Evolutionary conservation across 2,113 vertebrate genomes (phyloP).

Genomic region (Bambusicola thoracicus): DNA sequence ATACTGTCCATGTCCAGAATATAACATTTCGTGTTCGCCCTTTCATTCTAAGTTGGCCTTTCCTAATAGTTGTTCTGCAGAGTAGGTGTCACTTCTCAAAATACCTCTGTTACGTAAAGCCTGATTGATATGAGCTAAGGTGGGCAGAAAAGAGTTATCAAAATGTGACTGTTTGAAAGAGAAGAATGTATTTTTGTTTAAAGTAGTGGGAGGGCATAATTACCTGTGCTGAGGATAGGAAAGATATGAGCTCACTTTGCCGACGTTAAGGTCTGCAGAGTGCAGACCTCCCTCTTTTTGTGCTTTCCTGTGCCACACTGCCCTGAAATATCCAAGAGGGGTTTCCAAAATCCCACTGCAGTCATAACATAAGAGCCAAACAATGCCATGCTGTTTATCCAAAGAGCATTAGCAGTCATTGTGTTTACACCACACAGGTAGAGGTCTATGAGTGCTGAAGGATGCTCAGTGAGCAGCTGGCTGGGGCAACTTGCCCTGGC

Average conservation of each 20-base stretch:
- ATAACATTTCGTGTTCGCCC: neutral
- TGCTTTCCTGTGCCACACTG: neutral
- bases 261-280: neutral
- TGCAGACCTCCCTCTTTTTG: neutral
- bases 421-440: accelerated
- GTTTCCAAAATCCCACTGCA: neutral
- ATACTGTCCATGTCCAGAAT: constrained; percentile 12
- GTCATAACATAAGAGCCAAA: accelerated
- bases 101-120: constrained; percentile 72
- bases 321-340: neutral
- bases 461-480: accelerated
- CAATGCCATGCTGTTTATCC: accelerated
- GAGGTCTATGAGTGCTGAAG: accelerated
- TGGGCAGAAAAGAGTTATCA: constrained; percentile 76
- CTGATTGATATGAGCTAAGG: constrained; percentile 78
- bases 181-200: constrained; percentile 67
- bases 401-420: accelerated
- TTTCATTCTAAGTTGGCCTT: constrained; percentile 51
- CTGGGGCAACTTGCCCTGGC: accelerated
- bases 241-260: constrained; percentile 1
- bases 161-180: constrained; percentile 66
- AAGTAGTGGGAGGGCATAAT: constrained; percentile 70
- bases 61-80: constrained; percentile 70
- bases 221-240: constrained; percentile 38
- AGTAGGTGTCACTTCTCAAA: constrained; percentile 68